These are phyloP conservation scores for Lerista edwardsae DNA, from an alignment of 2,797 vertebrate species.

Conservation along the genomic window DNA sequence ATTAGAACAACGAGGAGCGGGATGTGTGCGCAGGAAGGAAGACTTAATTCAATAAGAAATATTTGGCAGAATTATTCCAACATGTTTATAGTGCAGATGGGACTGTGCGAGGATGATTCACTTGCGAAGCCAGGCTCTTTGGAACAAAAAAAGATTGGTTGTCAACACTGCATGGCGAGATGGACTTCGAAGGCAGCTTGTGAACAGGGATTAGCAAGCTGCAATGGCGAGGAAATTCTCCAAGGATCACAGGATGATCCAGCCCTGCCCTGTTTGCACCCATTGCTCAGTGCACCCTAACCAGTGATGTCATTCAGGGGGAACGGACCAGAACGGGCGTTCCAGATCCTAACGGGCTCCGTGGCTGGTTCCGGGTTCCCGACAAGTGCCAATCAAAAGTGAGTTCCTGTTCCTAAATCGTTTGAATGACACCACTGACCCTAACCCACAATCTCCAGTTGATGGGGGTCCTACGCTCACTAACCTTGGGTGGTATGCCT, in stretches of 20 bases:
- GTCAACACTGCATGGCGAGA: not conserved
- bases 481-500: too few relatives aligned
- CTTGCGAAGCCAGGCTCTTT: slow-evolving; percentile 27
- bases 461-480: not conserved
- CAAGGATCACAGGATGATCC: not conserved
- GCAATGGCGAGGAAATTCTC: not conserved
- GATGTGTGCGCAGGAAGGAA: slow-evolving; percentile 31
- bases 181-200: not conserved
- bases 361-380: too few relatives aligned
- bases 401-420: too few relatives aligned
- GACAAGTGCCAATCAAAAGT: too few relatives aligned
- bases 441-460: not conserved
- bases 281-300: not conserved
- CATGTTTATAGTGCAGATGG: slow-evolving; percentile 52
- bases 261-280: not conserved
- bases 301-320: too few relatives aligned
- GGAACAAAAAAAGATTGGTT: not conserved
- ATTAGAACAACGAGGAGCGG: slow-evolving; percentile 28
- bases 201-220: not conserved
- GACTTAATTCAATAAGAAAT: slow-evolving; percentile 44
- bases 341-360: too few relatives aligned
- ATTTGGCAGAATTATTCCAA: slow-evolving; percentile 46
- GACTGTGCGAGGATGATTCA: slow-evolving; percentile 40
- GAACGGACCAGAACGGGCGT: too few relatives aligned
- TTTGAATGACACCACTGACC: too few relatives aligned